Conservation (phyloP, 2,888 invertebrate species). For the Scaeva pyrastri region DNA sequence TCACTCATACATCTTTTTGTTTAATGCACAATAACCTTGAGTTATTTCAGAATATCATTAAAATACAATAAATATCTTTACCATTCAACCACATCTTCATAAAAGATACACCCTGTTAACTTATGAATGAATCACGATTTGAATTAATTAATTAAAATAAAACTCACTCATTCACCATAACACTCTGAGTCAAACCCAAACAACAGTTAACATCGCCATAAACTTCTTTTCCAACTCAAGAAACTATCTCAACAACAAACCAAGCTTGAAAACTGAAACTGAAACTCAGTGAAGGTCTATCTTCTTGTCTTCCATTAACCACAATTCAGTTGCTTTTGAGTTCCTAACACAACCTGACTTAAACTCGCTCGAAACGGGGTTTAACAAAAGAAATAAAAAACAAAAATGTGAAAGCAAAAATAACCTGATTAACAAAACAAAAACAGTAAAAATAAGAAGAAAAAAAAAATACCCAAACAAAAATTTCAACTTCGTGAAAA, state of each 20-base stretch:
- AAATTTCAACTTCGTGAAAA: conserved; percentile 25
- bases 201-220: neutral
- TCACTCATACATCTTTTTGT: too few relatives aligned
- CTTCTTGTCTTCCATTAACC: conserved; percentile 12
- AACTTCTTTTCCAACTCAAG: conserved; percentile 5
- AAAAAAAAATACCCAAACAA: conserved; percentile 14
- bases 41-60: neutral
- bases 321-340: conserved; percentile 54
- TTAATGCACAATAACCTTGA: too few relatives aligned
- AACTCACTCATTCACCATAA: neutral
- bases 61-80: neutral
- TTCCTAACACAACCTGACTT: conserved; percentile 41
- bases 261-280: conserved; percentile 21
- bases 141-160: neutral
- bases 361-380: conserved; percentile 48
- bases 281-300: conserved; percentile 37
- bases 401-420: conserved; percentile 71
- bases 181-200: neutral
- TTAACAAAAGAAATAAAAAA: conserved; percentile 12
- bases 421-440: conserved; percentile 36
- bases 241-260: conserved; percentile 38
- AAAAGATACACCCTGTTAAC: conserved; percentile 38
- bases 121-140: neutral
- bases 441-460: neutral
- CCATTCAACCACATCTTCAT: neutral